Conservation (phyloP, 2,888 invertebrate species). For the Drosophila parthenogenetica region DNA sequence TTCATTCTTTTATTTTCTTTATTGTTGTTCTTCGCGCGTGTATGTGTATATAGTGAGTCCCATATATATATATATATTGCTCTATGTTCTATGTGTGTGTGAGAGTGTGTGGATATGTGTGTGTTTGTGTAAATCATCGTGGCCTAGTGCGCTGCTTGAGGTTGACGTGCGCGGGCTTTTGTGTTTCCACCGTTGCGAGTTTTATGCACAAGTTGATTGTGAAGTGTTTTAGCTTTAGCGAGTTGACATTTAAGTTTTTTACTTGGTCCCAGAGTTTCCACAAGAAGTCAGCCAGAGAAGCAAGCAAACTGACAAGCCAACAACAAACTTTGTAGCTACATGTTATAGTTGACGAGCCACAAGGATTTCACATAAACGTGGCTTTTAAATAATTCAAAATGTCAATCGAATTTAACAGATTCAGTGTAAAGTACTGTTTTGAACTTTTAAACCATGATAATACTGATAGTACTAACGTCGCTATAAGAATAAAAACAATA, state of each 20-base stretch:
- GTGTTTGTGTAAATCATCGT: constrained; percentile 70
- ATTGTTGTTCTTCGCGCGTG: constrained; percentile 35
- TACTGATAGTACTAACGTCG: not conserved
- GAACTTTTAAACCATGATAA: not conserved
- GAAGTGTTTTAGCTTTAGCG: constrained; percentile 75
- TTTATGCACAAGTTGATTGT: constrained; percentile 70
- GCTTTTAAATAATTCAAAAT: constrained; percentile 8
- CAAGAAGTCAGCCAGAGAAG: constrained; percentile 28
- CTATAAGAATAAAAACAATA: too few relatives aligned
- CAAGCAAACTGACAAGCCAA: constrained; percentile 15
- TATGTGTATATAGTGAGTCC: constrained; percentile 8
- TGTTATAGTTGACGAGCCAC: constrained; percentile 27
- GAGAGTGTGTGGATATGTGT: constrained; percentile 22
- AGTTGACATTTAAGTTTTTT: constrained; percentile 74
- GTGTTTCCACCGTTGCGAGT: constrained; percentile 63
- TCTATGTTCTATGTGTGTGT: not conserved
- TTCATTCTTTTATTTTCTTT: constrained; percentile 31
- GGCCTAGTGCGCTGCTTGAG: constrained; percentile 78
- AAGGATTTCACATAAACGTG: constrained; percentile 6
- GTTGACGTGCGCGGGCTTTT: constrained; percentile 73
- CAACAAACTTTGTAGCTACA: constrained; percentile 31
- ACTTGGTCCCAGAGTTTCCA: constrained; percentile 27
- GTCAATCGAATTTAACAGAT: not conserved
- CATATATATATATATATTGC: constrained; percentile 1
- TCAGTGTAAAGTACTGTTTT: not conserved